A percentile compares a stretch with the other conserved stretches of the same genome.
phyloP scores from a whole-genome alignment of 2,888 invertebrate species.

The Cloeon dipterum region DNA sequence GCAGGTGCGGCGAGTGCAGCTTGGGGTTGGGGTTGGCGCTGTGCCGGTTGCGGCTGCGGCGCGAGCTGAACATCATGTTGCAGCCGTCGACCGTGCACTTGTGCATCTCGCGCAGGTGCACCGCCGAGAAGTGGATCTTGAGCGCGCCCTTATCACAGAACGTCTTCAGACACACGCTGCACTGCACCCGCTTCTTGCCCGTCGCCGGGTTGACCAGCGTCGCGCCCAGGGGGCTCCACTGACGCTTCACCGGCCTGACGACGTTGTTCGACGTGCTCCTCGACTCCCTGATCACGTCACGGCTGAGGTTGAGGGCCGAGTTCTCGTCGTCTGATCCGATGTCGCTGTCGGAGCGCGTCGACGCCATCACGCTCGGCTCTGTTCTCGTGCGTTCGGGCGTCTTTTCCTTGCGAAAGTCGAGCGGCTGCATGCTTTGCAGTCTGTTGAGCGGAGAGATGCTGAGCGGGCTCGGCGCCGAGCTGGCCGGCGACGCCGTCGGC shows the following conservation, averaged over 20 bases:
- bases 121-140: constrained; percentile 97
- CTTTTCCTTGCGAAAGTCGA: constrained; percentile 55
- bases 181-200: constrained; percentile 91
- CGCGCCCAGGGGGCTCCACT: constrained; percentile 59
- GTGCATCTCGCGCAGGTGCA: constrained; percentile 97
- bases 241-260: constrained; percentile 52
- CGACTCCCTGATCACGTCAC: constrained; percentile 19
- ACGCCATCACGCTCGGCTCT: background rate
- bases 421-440: constrained; percentile 87
- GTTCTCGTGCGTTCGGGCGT: background rate
- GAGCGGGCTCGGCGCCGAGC: constrained; percentile 22
- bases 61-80: constrained; percentile 97
- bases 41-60: constrained; percentile 85
- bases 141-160: constrained; percentile 99
- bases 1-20: constrained; percentile 80
- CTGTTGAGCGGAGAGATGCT: constrained; percentile 62
- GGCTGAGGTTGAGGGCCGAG: constrained; percentile 37
- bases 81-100: constrained; percentile 97
- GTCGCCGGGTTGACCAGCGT: constrained; percentile 82
- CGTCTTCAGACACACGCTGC: constrained; percentile 93
- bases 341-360: constrained; percentile 21
- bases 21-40: constrained; percentile 98
- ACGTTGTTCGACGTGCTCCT: constrained; percentile 31
- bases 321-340: constrained; percentile 31
- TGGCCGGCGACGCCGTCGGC: constrained; percentile 21